Base-by-base conservation (phyloP, 2,888 invertebrate species). In the Coleophora deauratella region DNA sequence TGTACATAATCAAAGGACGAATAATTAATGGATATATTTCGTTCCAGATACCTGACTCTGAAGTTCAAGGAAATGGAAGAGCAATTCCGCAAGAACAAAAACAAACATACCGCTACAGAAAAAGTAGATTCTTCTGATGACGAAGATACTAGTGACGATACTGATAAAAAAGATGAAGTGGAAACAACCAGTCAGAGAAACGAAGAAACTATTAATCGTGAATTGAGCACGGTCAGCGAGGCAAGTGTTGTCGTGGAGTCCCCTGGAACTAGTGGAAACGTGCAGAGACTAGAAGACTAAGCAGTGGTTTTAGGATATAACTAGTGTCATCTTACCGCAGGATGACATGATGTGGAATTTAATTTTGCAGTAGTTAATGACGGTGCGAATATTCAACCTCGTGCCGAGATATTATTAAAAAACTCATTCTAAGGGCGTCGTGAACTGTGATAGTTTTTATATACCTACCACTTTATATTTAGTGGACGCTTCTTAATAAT, bases 51-150 rank as follows among this genome's bases (percentile, higher is more conserved):
- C 64, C 78, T 95, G 38, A 93, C 93, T 9, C 76, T 93, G 43
- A 95, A 95, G 67, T 95, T 94, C 65, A 91, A 93, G 80, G 94
- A 95, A 75, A 93, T 94, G 91, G 94, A 95, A 72, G 92, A 92
- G 50, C 91, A 93, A 73, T 89, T 93, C 77, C 89, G 88, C 43
- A 89, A 91, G 59, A 92, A 92, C 52, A 89, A 90, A 51, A 89
- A 87, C 55, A 80, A 85, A 52, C 63, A 72, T 38, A 52, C 51
- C 1, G 59, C 52, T 1, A 44, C 66, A 40, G 66, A 76, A 41
- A 72, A 76, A 3, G 56, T 57, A 6, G 71, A 70, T 33, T 57
- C 63, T 12, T 51, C 70, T 44, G 65, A 68, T 40, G 53, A 54
- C 1, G 48, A 59, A 40, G 69, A 60, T 49, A 70, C 70, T 12